These are phyloP conservation scores for Brachionichthys hirsutus DNA, from an alignment of 2,113 vertebrate genomes.

Conservation along the genomic window DNA sequence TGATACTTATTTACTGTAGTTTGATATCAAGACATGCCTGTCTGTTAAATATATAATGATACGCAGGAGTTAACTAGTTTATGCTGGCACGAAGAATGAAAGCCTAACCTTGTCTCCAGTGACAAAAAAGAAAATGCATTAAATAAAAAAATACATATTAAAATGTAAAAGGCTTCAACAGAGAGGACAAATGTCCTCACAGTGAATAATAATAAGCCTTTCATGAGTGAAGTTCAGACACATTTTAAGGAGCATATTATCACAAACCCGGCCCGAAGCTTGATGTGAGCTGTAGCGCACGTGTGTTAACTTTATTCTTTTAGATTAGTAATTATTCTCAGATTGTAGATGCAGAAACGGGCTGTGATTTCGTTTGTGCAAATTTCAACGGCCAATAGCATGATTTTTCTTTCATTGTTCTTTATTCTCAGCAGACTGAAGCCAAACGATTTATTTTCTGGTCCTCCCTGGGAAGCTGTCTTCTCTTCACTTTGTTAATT, in stretches of 20 bases:
- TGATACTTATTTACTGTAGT: too few relatives aligned
- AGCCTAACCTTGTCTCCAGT: too few relatives aligned
- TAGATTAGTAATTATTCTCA: neutral
- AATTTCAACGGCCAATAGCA: constrained; percentile 23
- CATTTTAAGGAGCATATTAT: neutral
- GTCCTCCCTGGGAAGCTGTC: constrained; percentile 31
- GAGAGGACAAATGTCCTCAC: neutral
- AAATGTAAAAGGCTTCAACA: constrained; percentile 8
- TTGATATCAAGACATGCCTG: too few relatives aligned
- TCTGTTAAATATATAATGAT: too few relatives aligned
- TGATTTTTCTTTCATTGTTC: constrained; percentile 41
- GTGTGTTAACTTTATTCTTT: neutral
- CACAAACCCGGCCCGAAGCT: neutral
- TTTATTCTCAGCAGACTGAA: constrained; percentile 23
- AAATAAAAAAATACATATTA: too few relatives aligned
- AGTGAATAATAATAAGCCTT: constrained; percentile 7
- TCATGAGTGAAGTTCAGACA: neutral
- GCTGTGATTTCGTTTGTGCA: constrained; percentile 39
- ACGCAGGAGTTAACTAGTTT: too few relatives aligned
- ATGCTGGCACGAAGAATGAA: too few relatives aligned
- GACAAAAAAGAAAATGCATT: too few relatives aligned
- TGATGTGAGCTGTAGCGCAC: constrained; percentile 18
- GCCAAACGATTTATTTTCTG: constrained; percentile 17
- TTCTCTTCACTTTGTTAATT: constrained; percentile 11
- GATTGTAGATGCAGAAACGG: constrained; percentile 8